Evolutionary conservation across 2,888 invertebrate genomes (phyloP), one percentile per base, ranked within the genome.

Genomic region (Dusona sp.): DNA sequence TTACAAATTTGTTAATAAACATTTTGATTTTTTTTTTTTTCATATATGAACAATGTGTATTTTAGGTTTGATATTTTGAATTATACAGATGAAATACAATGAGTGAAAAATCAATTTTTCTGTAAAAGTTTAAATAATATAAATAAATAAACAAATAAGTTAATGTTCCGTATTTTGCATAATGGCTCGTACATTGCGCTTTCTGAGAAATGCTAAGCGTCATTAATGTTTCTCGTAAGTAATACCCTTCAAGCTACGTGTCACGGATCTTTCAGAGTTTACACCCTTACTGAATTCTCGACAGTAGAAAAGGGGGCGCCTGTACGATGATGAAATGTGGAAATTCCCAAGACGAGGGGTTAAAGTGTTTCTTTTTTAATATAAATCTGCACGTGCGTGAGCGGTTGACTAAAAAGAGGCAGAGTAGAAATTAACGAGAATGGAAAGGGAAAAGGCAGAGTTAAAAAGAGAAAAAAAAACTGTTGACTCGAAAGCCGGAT

Each of bases 401-500:
- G 36, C n/a, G 51, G 29, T 16, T 54, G 73, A 48, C 54, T 19
- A 16, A 74, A 65, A 64, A 22, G 51, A 72, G 64, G 51, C 33
- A n/a, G 45, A 38, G 25, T 25, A 72, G 19, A 57, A 45, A 25
- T 25, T 38, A 54, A 25, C 29, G n/a, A 45, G 36, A 25, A 54
- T 54, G 38, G n/a, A 9, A 33, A 70, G 65, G 36, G 64, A 25
- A 72, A 25, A 57, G 42, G 51, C 45, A 19, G 25, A 54, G 6
- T 3, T 38, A 7, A n/a, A 36, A 9, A 42, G 54, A 11, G 22
- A 29, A 22, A 61, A 19, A 57, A 73, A 67, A 45, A 73, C 54
- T 72, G 77, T 78, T 72, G 81, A 78, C 68, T 16, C 38, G 68
- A 68, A 79, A 85, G 82, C 85, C 74, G 74, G 73, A 82, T 79